Conservation (phyloP, 1,140 invertebrate genomes). For the Carposina sasakii region DNA sequence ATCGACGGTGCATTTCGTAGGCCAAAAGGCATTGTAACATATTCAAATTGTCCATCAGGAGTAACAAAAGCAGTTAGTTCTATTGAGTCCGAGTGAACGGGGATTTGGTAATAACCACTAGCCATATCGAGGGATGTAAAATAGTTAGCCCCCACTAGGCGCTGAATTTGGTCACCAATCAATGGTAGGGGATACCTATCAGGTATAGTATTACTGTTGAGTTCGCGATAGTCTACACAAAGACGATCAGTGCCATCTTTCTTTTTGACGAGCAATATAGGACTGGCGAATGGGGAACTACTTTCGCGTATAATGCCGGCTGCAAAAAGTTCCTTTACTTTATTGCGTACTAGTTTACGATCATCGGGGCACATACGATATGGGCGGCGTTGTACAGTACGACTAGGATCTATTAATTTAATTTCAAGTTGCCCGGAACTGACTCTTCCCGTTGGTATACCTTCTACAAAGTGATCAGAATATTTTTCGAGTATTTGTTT, state of each 20-base stretch:
- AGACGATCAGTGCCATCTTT: slow-evolving; percentile 27
- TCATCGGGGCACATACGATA: slow-evolving; percentile 3
- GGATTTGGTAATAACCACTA: slow-evolving; percentile 63
- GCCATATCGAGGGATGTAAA: slow-evolving; percentile 38
- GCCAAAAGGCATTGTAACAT: too few relatives aligned
- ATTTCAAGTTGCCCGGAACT: background rate
- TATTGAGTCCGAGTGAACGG: slow-evolving; percentile 38
- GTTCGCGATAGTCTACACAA: slow-evolving; percentile 43
- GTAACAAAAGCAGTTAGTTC: slow-evolving; percentile 64
- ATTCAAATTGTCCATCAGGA: too few relatives aligned
- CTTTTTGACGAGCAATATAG: slow-evolving; percentile 24
- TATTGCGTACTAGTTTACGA: slow-evolving; percentile 1
- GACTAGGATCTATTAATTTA: slow-evolving; percentile 2
- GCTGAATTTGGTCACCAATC: slow-evolving; percentile 63
- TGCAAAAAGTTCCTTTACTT: too few relatives aligned
- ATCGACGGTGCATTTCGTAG: slow-evolving; percentile 33
- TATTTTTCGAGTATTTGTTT: background rate
- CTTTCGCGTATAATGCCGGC: slow-evolving; percentile 10
- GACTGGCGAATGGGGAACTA: slow-evolving; percentile 20
- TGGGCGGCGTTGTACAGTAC: slow-evolving; percentile 1
- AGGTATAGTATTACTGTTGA: slow-evolving; percentile 58
- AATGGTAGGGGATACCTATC: slow-evolving; percentile 61
- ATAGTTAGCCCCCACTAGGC: slow-evolving; percentile 15
- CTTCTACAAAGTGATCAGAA: background rate
- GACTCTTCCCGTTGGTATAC: slow-evolving; percentile 4